Base-by-base conservation (phyloP, 2,113 vertebrate genomes). In the Anser cygnoides region DNA sequence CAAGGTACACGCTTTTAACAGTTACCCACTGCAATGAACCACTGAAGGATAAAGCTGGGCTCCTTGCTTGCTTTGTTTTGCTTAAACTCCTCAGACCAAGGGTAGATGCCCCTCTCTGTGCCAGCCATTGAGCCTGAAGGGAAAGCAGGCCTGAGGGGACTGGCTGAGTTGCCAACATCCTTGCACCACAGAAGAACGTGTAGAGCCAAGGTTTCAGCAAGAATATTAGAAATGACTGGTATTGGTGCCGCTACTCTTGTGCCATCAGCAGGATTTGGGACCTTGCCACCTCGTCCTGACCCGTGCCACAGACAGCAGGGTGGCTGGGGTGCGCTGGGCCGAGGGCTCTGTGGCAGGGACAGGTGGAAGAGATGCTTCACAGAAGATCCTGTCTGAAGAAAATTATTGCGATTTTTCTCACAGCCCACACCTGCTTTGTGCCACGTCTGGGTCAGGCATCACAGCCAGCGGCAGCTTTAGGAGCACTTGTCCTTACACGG, bases 361-460 rank as follows among this genome's bases (percentile, higher is more conserved):
- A 37, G 76, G 50, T 8, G 50, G 46, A 59, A 55, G 21, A 29
- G 37, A 6, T 2, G 44, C 3, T 8, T 49, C 46, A 49, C 46
- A 10, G 46, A 49, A 49, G 46, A 49, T 21, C 46, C 46, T 5
- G 20, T 49, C 46, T 49, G 46, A 49, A 49, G 46, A 49, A 49
- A 11, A 49, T 49, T 49, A 49, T 11, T 49, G 46, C 21, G 20
- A 49, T 49, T 49, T 49, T 49, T 49, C 46, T 22, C 46, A 49
- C 46, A 49, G 3, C 11, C 11, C 28, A 3, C 1, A 3, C 7
- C 3, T 0, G 35, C 52, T 20, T 20, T 26, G 44, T 35, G 59
- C 71, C 12, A 0, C 14, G 78, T 37, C 43, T 18, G 44, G 67
- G 82, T 37, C 77, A 46, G 9, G 61, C 33, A 6, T 5, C 1